phyloP scores from a whole-genome alignment of 2,113 vertebrate genomes.

The Clarias batrachus region DNA sequence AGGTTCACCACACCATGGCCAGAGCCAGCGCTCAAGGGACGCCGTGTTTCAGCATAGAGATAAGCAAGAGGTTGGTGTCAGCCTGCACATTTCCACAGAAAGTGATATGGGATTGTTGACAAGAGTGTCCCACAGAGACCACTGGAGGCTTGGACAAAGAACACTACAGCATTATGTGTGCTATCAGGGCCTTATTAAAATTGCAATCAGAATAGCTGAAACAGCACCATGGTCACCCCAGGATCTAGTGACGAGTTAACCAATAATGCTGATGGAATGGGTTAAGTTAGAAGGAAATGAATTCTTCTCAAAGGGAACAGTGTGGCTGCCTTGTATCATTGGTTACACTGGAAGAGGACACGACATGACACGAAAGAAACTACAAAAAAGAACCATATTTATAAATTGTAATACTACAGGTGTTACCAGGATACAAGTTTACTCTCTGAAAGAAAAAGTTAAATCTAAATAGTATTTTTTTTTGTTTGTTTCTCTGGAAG shows the following conservation, averaged over 20 bases:
- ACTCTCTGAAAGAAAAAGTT: background rate
- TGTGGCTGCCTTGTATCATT: background rate
- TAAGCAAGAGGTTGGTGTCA: constrained; percentile 62
- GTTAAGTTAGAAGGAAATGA: background rate
- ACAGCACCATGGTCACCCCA: background rate
- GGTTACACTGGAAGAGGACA: background rate
- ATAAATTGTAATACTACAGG: background rate
- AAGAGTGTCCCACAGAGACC: constrained; percentile 43
- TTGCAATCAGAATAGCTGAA: background rate
- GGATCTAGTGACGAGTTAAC: background rate
- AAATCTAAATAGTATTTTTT: background rate
- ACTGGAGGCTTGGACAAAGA: constrained; percentile 30
- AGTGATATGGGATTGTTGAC: constrained; percentile 47
- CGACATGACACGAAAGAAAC: background rate
- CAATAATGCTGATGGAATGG: background rate
- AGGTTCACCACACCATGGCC: constrained; percentile 70
- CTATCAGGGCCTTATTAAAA: constrained; percentile 28
- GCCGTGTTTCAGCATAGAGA: constrained; percentile 65
- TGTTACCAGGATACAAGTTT: background rate
- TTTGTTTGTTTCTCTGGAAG: background rate
- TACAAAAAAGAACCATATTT: background rate
- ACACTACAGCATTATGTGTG: constrained; percentile 27
- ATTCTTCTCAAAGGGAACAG: background rate
- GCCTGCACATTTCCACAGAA: constrained; percentile 39
- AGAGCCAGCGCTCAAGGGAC: constrained; percentile 70